Conservation (phyloP, 2,797 vertebrate species). For the Takifugu ocellatus region DNA sequence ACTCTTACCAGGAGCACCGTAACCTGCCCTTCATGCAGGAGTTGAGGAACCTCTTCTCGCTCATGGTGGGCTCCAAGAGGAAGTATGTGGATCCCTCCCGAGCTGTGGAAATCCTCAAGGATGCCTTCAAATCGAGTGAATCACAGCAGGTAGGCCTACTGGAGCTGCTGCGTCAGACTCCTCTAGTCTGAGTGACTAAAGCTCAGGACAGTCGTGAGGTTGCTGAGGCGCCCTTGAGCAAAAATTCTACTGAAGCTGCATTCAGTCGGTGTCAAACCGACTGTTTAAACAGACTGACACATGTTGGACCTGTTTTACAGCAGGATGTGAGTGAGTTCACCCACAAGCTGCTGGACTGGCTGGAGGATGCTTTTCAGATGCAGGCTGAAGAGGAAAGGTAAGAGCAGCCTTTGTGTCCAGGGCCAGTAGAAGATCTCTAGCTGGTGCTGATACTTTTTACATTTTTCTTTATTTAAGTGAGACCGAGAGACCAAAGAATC, state of each 20-base stretch:
- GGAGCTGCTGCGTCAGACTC: background rate
- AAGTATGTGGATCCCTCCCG: conserved; percentile 97
- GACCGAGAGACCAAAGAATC: conserved; percentile 97
- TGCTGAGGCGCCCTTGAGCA: no score
- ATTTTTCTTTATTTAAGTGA: conserved; percentile 74
- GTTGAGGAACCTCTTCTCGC: conserved; percentile 91
- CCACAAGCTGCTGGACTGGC: conserved; percentile 97
- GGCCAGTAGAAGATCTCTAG: no score
- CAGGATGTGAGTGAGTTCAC: conserved; percentile 99
- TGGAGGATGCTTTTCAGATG: conserved; percentile 98
- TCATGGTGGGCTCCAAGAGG: conserved; percentile 94
- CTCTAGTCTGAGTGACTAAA: no score
- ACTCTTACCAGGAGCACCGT: conserved; percentile 84
- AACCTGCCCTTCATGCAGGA: conserved; percentile 98
- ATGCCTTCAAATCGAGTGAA: conserved; percentile 96
- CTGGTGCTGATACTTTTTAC: background rate
- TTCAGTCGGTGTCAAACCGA: no score
- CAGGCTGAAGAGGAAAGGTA: conserved; percentile 97
- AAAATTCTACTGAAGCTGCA: no score
- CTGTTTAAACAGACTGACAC: no score
- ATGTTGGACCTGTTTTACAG: conserved; percentile 66
- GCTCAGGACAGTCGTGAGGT: no score
- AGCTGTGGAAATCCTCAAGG: conserved; percentile 97
- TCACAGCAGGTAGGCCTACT: conserved; percentile 88
- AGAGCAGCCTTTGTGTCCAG: conserved; percentile 18